Percentiles rank a stretch among this genome's conserved stretches.
phyloP scores from a whole-genome alignment of 2,113 vertebrate species.

The Pituophis catenifer region DNA sequence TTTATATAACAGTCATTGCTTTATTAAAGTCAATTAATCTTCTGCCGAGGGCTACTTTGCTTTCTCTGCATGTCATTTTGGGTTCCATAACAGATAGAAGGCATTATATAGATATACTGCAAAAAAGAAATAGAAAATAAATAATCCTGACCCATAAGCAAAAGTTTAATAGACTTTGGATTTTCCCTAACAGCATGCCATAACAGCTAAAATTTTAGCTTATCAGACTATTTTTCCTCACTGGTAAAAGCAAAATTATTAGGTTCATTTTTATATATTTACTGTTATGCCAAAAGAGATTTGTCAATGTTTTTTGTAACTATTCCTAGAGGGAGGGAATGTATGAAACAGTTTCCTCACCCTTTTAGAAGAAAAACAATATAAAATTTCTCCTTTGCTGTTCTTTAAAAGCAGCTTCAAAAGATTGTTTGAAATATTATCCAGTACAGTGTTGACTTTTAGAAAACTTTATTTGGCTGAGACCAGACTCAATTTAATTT shows the following conservation, averaged over 20 bases:
- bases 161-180: neutral
- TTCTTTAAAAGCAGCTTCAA: neutral
- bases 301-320: neutral
- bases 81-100: neutral
- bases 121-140: neutral
- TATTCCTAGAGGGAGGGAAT: neutral
- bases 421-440: neutral
- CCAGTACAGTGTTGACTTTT: neutral
- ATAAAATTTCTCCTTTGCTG: neutral
- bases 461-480: neutral
- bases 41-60: neutral
- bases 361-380: neutral
- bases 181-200: neutral
- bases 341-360: neutral
- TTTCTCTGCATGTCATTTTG: neutral
- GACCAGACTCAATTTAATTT: neutral
- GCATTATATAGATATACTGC: neutral
- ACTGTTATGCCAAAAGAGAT: neutral
- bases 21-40: neutral
- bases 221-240: neutral
- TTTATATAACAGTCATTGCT: neutral
- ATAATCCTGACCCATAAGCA: neutral
- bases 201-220: neutral
- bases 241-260: neutral
- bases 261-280: neutral